Conservation (phyloP, 1,140 invertebrate genomes). For the Drosophila paulistorum region DNA sequence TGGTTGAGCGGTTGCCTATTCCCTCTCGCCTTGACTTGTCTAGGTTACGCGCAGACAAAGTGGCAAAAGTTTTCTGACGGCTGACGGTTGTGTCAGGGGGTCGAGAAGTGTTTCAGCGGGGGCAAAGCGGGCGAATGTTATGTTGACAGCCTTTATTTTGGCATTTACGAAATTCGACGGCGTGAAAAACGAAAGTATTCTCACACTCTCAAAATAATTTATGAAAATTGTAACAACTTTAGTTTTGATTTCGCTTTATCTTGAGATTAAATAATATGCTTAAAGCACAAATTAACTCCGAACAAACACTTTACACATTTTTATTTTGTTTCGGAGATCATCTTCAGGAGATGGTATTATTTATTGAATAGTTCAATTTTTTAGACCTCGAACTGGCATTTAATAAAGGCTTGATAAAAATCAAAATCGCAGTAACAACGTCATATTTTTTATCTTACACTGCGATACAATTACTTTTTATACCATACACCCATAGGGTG, state of each 20-base stretch:
- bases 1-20: constrained; percentile 5
- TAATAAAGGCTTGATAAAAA: no score
- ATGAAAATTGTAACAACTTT: not conserved
- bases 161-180: constrained; percentile 24
- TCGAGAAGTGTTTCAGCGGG: not conserved
- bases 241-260: not conserved
- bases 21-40: constrained; percentile 42
- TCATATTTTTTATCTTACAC: no score
- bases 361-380: no score
- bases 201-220: constrained; percentile 4
- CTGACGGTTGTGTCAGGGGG: constrained; percentile 5
- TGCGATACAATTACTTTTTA: no score
- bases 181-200: constrained; percentile 25
- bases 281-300: no score
- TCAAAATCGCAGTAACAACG: no score
- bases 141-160: constrained; percentile 43
- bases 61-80: constrained; percentile 56
- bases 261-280: no score
- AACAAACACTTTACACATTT: no score
- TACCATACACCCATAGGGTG: no score
- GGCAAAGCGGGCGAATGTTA: not conserved
- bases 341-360: no score
- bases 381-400: no score
- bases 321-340: no score
- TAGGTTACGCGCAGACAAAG: constrained; percentile 51